These are phyloP conservation scores for Agrotis ipsilon DNA, from an alignment of 2,888 invertebrate species.

Conservation along the genomic window DNA sequence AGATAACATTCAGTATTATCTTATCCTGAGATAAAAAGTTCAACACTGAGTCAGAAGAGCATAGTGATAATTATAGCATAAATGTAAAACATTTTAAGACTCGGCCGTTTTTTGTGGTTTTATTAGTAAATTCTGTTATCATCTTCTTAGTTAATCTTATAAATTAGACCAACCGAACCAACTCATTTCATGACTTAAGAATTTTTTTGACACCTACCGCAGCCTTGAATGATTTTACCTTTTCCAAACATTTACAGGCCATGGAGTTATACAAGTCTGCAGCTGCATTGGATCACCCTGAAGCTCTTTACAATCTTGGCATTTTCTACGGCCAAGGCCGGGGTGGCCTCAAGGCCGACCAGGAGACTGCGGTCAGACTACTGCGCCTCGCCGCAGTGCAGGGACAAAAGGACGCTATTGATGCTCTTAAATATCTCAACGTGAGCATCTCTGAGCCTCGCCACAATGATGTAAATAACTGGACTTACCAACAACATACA, in stretches of 20 bases:
- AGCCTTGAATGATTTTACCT: not conserved
- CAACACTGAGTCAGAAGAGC: constrained; percentile 10
- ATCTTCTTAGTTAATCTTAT: not conserved
- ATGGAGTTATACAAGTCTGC: constrained; percentile 92
- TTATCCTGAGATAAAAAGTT: constrained; percentile 24
- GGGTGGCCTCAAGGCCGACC: constrained; percentile 90
- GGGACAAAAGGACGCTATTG: constrained; percentile 91
- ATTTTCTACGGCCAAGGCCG: constrained; percentile 93
- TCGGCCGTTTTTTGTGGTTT: no score
- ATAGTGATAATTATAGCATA: not conserved
- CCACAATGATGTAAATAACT: constrained; percentile 66
- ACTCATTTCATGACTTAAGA: not conserved
- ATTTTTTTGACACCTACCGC: not conserved
- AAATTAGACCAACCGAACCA: not conserved
- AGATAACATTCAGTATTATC: constrained; percentile 18
- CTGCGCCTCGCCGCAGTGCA: constrained; percentile 91
- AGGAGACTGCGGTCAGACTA: constrained; percentile 87
- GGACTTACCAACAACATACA: constrained; percentile 69
- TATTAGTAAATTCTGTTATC: no score
- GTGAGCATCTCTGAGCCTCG: constrained; percentile 71
- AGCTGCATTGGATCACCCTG: constrained; percentile 92
- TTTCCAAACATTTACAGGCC: constrained; percentile 86
- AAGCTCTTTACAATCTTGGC: constrained; percentile 93
- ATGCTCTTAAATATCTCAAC: constrained; percentile 85
- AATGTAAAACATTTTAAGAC: not conserved